Conservation (phyloP, 2,797 vertebrate species). For the Neosilurus mollespiculum region DNA sequence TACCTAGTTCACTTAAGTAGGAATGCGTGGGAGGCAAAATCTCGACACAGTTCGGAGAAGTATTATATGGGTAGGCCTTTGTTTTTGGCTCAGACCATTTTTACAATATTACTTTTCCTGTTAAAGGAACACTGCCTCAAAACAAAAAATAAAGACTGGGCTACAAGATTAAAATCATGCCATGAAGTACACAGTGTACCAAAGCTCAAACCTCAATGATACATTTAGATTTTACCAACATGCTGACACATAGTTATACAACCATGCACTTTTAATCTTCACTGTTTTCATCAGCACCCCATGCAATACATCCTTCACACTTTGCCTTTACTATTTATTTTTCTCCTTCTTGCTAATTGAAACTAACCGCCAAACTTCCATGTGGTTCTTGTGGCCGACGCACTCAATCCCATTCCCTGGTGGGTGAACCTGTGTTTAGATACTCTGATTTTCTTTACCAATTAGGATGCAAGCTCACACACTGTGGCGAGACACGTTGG, state of each 20-base stretch:
- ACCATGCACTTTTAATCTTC: slow-evolving; percentile 8
- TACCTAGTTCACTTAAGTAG: not conserved
- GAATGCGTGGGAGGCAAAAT: slow-evolving; percentile 5
- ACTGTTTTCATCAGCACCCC: not conserved
- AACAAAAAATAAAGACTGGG: slow-evolving; percentile 53
- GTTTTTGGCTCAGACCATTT: slow-evolving; percentile 59
- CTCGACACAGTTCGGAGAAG: not conserved
- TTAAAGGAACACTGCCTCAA: slow-evolving; percentile 58
- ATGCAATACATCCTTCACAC: not conserved
- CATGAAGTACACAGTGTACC: slow-evolving; percentile 16
- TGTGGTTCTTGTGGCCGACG: slow-evolving; percentile 32
- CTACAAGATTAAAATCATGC: slow-evolving; percentile 3
- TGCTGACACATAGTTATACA: slow-evolving; percentile 7
- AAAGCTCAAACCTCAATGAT: slow-evolving; percentile 36
- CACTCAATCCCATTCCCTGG: slow-evolving; percentile 18
- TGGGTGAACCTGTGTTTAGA: slow-evolving; percentile 42
- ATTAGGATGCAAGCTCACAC: slow-evolving; percentile 74
- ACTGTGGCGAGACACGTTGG: slow-evolving; percentile 65
- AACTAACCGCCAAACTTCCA: slow-evolving; percentile 25
- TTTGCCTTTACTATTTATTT: slow-evolving; percentile 16
- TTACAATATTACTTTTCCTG: slow-evolving; percentile 60
- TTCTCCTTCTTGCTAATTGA: slow-evolving; percentile 28
- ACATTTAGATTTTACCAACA: slow-evolving; percentile 35
- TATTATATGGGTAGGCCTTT: not conserved
- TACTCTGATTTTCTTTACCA: slow-evolving; percentile 53